Evolutionary conservation across 2,888 invertebrate genomes (phyloP).

Genomic region (Imbricaverruca yamaguchii): DNA sequence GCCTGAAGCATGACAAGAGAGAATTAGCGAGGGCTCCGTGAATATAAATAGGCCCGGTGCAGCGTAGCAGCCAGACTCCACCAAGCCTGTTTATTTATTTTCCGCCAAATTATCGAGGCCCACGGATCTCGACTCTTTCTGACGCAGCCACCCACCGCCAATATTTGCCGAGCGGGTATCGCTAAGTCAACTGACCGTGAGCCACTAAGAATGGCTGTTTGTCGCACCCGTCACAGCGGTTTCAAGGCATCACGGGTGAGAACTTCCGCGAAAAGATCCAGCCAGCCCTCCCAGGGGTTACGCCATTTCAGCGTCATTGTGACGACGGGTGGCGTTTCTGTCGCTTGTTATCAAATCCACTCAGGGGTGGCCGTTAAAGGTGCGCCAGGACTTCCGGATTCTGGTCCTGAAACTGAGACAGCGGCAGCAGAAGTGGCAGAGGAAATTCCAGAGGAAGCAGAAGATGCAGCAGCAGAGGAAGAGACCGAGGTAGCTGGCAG

Average conservation of each 20-base stretch:
- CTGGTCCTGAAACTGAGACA: too few relatives aligned
- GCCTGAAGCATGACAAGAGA: not conserved
- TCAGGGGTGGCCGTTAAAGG: not conserved
- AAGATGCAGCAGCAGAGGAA: too few relatives aligned
- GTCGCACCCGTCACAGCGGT: not conserved
- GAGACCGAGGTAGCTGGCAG: too few relatives aligned
- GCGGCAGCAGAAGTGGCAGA: too few relatives aligned
- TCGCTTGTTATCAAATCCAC: not conserved
- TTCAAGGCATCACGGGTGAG: not conserved
- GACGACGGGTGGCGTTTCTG: not conserved
- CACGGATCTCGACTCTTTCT: not conserved
- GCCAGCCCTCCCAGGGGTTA: not conserved
- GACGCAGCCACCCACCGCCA: not conserved
- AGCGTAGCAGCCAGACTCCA: not conserved
- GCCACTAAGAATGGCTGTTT: not conserved
- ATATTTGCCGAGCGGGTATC: not conserved
- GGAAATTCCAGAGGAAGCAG: too few relatives aligned
- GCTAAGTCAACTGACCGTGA: not conserved
- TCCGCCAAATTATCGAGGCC: not conserved
- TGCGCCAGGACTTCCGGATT: too few relatives aligned
- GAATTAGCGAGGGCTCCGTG: too few relatives aligned
- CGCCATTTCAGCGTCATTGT: not conserved
- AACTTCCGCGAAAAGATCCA: not conserved
- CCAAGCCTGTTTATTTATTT: constrained; percentile 1
- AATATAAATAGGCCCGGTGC: not conserved